Evolutionary conservation across 2,113 vertebrate genomes (phyloP).

Genomic region (Rallus limicola): DNA sequence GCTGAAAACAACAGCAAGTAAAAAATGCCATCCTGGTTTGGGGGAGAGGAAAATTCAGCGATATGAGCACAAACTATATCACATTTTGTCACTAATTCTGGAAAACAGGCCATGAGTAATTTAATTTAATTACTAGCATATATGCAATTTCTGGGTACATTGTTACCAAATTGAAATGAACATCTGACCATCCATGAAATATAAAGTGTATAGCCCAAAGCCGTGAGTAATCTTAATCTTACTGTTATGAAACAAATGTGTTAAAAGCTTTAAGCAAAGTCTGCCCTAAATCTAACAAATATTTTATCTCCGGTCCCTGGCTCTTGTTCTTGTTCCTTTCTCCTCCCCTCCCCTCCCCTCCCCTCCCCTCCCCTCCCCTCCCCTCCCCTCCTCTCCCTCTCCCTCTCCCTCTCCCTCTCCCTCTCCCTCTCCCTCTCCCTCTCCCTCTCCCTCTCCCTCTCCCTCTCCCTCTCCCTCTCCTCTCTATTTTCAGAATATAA

Average conservation of each 20-base stretch:
- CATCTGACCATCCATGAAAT: not conserved
- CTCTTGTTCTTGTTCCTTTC: too few relatives aligned
- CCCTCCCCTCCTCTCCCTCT: too few relatives aligned
- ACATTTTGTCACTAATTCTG: not conserved
- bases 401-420: too few relatives aligned
- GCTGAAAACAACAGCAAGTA: not conserved
- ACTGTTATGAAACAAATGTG: not conserved
- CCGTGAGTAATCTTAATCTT: too few relatives aligned
- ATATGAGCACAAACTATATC: not conserved
- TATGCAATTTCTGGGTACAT: not conserved
- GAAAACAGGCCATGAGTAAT: not conserved
- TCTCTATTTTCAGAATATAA: not conserved
- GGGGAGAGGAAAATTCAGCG: not conserved
- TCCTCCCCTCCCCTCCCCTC: too few relatives aligned
- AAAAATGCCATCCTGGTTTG: not conserved
- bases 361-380: too few relatives aligned
- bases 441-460: too few relatives aligned
- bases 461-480: too few relatives aligned
- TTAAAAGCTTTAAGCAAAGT: not conserved
- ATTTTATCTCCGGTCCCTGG: not conserved
- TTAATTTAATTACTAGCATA: not conserved
- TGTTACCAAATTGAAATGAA: not conserved
- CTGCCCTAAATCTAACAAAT: not conserved
- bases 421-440: too few relatives aligned
- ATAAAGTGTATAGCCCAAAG: too few relatives aligned